Percentiles rank a stretch among this genome's conserved stretches.
These are phyloP conservation scores for Beroe ovata DNA, from an alignment of 37 sponge, comb jelly and placozoan genomes.

Conservation along the genomic window DNA sequence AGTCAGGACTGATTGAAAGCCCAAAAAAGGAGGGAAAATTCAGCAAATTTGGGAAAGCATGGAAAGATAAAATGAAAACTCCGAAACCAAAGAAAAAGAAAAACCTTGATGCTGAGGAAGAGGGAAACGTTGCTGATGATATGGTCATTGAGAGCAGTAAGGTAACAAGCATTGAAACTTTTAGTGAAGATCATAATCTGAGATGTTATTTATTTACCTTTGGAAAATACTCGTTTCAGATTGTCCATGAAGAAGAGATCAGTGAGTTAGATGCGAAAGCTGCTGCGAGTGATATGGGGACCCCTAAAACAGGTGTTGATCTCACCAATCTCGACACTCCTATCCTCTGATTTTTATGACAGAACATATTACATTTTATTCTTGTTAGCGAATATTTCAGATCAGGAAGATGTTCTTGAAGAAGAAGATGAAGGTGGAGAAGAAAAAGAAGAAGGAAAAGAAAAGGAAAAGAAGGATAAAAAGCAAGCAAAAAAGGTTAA, in stretches of 20 bases:
- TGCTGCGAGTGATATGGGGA: background rate
- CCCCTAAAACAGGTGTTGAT: too few species aligned
- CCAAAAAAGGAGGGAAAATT: background rate
- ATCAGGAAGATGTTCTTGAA: background rate
- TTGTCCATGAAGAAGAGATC: constrained; percentile 32
- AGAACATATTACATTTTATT: too few species aligned
- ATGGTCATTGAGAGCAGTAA: constrained; percentile 27
- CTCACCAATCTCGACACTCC: too few species aligned
- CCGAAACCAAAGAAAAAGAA: constrained; percentile 6
- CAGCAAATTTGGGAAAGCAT: constrained; percentile 10
- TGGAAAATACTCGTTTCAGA: background rate
- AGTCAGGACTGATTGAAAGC: constrained; percentile 23
- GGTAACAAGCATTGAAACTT: too few species aligned
- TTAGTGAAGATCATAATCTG: too few species aligned
- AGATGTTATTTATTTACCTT: too few species aligned
- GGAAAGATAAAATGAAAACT: background rate
- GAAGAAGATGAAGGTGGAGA: background rate
- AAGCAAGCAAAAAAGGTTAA: background rate
- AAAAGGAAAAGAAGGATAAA: background rate
- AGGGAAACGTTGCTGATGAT: constrained; percentile 18
- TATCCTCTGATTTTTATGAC: too few species aligned
- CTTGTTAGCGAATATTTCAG: too few species aligned
- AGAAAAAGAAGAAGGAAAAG: background rate
- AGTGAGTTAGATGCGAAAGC: background rate
- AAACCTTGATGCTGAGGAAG: background rate